phyloP scores from a whole-genome alignment of 2,113 vertebrate genomes.

The Lutjanus erythropterus region DNA sequence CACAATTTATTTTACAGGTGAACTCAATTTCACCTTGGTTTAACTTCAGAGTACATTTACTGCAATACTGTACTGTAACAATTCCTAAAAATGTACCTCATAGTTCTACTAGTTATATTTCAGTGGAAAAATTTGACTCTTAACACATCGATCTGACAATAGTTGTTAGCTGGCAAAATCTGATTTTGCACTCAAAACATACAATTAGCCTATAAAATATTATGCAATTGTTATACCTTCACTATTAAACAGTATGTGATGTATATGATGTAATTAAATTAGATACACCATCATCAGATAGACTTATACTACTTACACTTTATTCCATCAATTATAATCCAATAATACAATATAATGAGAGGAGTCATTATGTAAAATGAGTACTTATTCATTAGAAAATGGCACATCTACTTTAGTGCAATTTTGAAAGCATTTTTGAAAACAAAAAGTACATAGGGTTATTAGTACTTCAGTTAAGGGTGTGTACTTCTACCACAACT shows the following conservation, averaged over 20 bases:
- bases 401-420: background rate
- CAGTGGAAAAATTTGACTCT: too few species aligned
- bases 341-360: background rate
- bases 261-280: background rate
- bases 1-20: background rate
- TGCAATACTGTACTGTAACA: background rate
- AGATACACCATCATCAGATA: background rate
- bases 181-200: background rate
- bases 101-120: too few species aligned
- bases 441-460: background rate
- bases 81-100: too few species aligned
- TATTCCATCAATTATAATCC: background rate
- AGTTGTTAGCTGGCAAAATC: background rate
- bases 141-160: too few species aligned
- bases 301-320: background rate
- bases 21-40: background rate
- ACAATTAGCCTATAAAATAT: background rate
- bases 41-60: background rate
- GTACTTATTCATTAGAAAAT: background rate
- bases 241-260: background rate
- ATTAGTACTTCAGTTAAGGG: background rate
- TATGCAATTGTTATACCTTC: background rate
- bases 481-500: background rate
- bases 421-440: background rate
- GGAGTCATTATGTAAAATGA: background rate